Evolutionary conservation across 2,797 vertebrate species (phyloP), one percentile per base, ranked within the genome.

Genomic region (Takifugu rubripes): DNA sequence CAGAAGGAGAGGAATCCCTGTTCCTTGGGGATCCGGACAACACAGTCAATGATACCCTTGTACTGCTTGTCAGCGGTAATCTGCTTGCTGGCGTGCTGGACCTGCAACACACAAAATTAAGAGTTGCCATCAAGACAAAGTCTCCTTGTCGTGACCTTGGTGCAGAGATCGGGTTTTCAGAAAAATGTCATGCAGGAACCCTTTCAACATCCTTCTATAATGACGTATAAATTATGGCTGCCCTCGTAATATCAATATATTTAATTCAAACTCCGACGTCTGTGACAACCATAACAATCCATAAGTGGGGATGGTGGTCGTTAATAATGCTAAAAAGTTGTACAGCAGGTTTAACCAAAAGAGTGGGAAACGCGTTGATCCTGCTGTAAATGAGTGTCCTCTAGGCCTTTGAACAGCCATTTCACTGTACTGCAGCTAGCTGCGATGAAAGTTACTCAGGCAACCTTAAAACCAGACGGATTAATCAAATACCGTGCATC

Each of bases 21-120:
- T 78, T 94, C 93, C 64, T 89, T 92, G 57, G 93, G 94, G 76
- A 95, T 95, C 78, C 93, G 91, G 84, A 87, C 78, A 27, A 94
- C 79, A 21, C 94, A 94, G 88, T 94, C 92, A 1, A 94, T 79
- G 74, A 94, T 94, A 55, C 94, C 94, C 78, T 95, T 95, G 85
- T 94, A 95, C 44, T 93, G 94, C 88, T 64, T 91, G 9, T 94
- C 92, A 3, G 33, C 91, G 0, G 92, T 75, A 74, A 95, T 94
- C 85, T 94, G 94, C 86, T 94, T 93, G 84, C 93, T 94, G 75
- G 93, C 92, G 84, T 90, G 87, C 53, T 90, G 89, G 78, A 90
- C 89, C 88, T 90, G 52, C 1, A 77, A 48, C 5, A 45, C 36
- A 46, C 54, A 0, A 6, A 50, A 61, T 46, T 55, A n/a, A 14